phyloP scores from a whole-genome alignment of 2,888 invertebrate species.

The Pheosia gnoma region DNA sequence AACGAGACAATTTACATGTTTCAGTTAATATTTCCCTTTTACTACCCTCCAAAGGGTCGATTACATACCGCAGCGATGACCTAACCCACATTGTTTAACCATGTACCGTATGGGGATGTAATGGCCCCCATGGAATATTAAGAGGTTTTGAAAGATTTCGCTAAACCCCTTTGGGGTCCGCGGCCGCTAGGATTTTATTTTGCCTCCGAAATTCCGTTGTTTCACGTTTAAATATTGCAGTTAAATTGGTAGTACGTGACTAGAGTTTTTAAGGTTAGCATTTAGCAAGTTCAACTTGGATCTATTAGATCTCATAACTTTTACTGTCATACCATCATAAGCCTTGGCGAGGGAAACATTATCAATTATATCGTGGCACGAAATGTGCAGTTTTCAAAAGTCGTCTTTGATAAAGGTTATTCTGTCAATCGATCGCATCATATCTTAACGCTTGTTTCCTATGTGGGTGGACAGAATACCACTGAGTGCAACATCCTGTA shows the following conservation, averaged over 20 bases:
- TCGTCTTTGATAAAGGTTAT: no score
- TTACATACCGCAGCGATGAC: neutral
- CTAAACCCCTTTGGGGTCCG: constrained; percentile 33
- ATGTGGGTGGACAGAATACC: no score
- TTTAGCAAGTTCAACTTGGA: neutral
- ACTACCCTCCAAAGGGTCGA: neutral
- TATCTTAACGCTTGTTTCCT: no score
- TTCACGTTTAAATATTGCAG: neutral
- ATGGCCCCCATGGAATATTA: constrained; percentile 39
- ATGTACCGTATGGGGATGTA: constrained; percentile 19
- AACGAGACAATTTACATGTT: neutral
- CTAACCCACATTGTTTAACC: constrained; percentile 35
- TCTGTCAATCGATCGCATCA: no score
- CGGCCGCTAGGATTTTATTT: constrained; percentile 24
- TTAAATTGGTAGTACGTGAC: neutral
- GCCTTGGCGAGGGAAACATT: no score
- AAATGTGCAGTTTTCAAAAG: no score
- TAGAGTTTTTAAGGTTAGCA: neutral
- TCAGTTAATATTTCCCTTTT: neutral
- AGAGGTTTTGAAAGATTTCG: constrained; percentile 36
- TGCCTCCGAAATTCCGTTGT: neutral
- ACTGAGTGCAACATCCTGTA: no score
- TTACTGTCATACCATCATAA: no score
- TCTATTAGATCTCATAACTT: no score
- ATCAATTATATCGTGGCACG: no score